phyloP scores from a whole-genome alignment of 2,888 invertebrate species.

The Helobdella robusta region DNA sequence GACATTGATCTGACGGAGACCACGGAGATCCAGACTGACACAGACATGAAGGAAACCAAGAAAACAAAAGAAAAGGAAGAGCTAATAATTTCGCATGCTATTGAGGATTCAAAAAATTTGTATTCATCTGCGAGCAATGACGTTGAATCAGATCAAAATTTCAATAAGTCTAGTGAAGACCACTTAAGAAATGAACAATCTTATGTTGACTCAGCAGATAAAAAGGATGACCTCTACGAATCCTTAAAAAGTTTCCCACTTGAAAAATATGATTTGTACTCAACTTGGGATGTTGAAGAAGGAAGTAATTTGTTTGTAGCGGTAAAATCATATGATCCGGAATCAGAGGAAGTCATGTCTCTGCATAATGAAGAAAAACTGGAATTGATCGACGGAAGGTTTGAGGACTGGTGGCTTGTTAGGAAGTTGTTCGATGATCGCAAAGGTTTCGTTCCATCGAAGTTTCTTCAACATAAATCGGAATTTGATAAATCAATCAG shows the following conservation, averaged over 20 bases:
- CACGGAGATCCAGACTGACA: constrained; percentile 34
- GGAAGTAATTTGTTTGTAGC: constrained; percentile 31
- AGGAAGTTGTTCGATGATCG: constrained; percentile 33
- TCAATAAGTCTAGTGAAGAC: too few species aligned
- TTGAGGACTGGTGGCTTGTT: constrained; percentile 36
- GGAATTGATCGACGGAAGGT: constrained; percentile 33
- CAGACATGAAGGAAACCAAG: constrained; percentile 33
- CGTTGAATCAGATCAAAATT: constrained; percentile 35
- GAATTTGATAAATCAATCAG: constrained; percentile 32
- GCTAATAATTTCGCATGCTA: constrained; percentile 27
- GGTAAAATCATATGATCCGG: constrained; percentile 34
- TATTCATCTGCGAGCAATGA: constrained; percentile 7
- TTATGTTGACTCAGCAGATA: too few species aligned
- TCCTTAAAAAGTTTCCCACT: too few species aligned
- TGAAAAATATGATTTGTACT: constrained; percentile 14
- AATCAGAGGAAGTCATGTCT: constrained; percentile 36
- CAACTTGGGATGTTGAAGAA: constrained; percentile 17
- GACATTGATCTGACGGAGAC: constrained; percentile 33
- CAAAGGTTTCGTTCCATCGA: constrained; percentile 33
- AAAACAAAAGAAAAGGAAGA: constrained; percentile 33
- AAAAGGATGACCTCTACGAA: too few species aligned
- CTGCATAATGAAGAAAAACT: constrained; percentile 37
- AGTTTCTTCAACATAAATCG: constrained; percentile 30
- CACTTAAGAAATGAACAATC: too few species aligned
- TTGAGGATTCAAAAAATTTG: constrained; percentile 1